A percentile compares a stretch with the other conserved stretches of the same genome.
phyloP scores from a whole-genome alignment of 2,888 invertebrate genomes.

The Pristionchus fissidentatus region DNA sequence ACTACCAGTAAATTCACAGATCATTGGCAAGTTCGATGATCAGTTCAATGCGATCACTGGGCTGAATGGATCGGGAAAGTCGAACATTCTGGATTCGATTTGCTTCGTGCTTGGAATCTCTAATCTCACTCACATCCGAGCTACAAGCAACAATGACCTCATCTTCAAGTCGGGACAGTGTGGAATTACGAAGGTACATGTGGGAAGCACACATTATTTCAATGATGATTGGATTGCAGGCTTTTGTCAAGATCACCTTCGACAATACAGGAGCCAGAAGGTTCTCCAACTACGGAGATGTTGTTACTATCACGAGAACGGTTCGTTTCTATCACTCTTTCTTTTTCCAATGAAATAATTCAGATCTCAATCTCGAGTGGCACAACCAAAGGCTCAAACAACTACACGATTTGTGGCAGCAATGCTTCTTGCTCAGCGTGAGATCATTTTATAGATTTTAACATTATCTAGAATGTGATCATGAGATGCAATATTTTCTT shows the following conservation, averaged over 20 bases:
- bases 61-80: conserved; percentile 68
- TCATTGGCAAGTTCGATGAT: conserved; percentile 91
- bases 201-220: too few relatives aligned
- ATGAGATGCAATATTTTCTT: background rate
- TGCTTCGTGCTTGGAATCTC: conserved; percentile 97
- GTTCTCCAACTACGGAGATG: conserved; percentile 91
- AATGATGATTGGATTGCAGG: conserved; percentile 76
- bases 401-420: conserved; percentile 93
- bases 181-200: conserved; percentile 86
- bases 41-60: conserved; percentile 97
- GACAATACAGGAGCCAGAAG: conserved; percentile 84
- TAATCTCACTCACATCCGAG: conserved; percentile 82
- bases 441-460: background rate
- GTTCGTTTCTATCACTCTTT: conserved; percentile 76
- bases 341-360: background rate
- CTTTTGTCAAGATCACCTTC: conserved; percentile 94
- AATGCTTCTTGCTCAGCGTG: conserved; percentile 27
- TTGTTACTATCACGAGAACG: conserved; percentile 93
- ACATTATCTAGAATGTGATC: too few relatives aligned
- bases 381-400: conserved; percentile 78
- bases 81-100: conserved; percentile 89
- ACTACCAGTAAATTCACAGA: too few relatives aligned
- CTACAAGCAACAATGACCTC: conserved; percentile 88
- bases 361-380: conserved; percentile 31
- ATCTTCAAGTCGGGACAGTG: conserved; percentile 98